Conservation (phyloP, 2,888 invertebrate species). For the Dicyrtomina minuta region DNA sequence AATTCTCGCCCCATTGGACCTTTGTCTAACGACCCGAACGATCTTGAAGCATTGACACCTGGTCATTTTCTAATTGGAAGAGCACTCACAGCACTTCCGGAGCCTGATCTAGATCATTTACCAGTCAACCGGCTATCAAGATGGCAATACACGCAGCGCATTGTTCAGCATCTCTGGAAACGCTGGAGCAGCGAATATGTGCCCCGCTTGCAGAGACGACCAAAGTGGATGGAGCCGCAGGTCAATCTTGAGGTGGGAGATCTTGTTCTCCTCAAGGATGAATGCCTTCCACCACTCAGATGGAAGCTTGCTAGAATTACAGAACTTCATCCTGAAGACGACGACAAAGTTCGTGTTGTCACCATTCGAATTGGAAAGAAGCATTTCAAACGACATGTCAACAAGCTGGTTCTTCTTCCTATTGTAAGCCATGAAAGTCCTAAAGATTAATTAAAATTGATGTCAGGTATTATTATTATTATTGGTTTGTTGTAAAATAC, state of each 20-base stretch:
- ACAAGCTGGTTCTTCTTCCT: background rate
- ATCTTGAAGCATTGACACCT: constrained; percentile 53
- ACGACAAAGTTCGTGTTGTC: background rate
- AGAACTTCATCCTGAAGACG: background rate
- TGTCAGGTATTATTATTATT: too few species aligned
- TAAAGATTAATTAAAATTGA: too few species aligned
- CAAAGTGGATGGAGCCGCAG: constrained; percentile 24
- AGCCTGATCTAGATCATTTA: constrained; percentile 42
- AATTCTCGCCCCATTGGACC: constrained; percentile 6
- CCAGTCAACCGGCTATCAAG: constrained; percentile 41
- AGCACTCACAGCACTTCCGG: constrained; percentile 48
- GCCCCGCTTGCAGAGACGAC: constrained; percentile 33
- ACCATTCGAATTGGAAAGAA: background rate
- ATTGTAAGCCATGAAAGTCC: too few species aligned
- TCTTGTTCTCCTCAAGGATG: background rate
- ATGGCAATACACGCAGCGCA: constrained; percentile 53
- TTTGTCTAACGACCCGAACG: constrained; percentile 40
- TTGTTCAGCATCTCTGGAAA: constrained; percentile 48
- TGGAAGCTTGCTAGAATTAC: background rate
- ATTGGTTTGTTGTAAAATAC: too few species aligned
- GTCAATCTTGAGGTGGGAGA: background rate
- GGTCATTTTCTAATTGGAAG: constrained; percentile 53
- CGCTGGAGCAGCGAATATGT: constrained; percentile 48
- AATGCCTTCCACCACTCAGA: background rate
- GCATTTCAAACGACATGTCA: background rate